Evolutionary conservation across 2,888 invertebrate species (phyloP).

Genomic region (Orthosia gracilis): DNA sequence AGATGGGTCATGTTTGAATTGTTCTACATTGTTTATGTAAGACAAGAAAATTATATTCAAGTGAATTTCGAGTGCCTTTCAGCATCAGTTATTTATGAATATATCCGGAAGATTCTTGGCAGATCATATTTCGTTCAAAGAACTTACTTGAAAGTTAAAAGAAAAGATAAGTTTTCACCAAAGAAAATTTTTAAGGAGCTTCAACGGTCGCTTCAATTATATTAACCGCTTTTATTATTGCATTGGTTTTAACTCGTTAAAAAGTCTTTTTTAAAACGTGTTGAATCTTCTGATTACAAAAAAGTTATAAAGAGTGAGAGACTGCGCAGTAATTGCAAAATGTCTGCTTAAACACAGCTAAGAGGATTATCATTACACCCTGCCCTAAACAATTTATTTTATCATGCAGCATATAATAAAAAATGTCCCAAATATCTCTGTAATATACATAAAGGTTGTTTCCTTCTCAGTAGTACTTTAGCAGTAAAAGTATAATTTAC

Average conservation of each 20-base stretch:
- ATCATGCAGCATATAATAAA: constrained; percentile 23
- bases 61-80: not conserved
- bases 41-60: not conserved
- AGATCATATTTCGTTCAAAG: not conserved
- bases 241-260: too few relatives aligned
- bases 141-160: not conserved
- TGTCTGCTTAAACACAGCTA: constrained; percentile 28
- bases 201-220: not conserved
- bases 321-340: constrained; percentile 24
- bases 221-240: too few relatives aligned
- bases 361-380: constrained; percentile 30
- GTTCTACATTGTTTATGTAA: not conserved
- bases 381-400: constrained; percentile 29
- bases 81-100: not conserved
- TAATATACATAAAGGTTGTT: constrained; percentile 35
- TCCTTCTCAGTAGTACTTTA: constrained; percentile 33
- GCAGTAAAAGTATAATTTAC: constrained; percentile 58
- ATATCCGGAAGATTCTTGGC: not conserved
- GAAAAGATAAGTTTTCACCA: not conserved
- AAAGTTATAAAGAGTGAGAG: not conserved
- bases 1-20: not conserved
- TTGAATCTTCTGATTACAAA: not conserved
- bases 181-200: not conserved
- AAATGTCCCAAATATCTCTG: constrained; percentile 28
- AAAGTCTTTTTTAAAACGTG: not conserved